Base-by-base conservation (phyloP, 2,113 vertebrate genomes). In the Dicrurus megarhynchus region DNA sequence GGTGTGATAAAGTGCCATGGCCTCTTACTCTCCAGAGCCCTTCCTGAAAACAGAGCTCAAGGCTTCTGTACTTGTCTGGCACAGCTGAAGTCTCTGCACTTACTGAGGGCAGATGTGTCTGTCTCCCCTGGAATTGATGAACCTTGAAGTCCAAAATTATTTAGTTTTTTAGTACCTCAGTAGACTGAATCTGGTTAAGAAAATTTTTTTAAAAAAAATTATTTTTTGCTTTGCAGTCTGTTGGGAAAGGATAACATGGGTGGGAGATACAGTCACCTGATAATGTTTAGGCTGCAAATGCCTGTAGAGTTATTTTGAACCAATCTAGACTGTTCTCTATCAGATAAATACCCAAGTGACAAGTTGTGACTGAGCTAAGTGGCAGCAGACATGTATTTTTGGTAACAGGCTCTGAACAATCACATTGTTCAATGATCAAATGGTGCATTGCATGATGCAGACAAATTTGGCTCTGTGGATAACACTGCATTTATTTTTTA, bases 401-500 rank as follows among this genome's bases (percentile, higher is more conserved):
- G 49, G 46, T n/a, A 84, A 39, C 16, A 77, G 42, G 26, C 23
- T 76, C 82, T 77, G 49, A 95, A 87, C 50, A 74, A 49, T 19
- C 52, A 59, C 33, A 28, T 8, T 80, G 50, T 80, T 94, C 86
- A 84, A 69, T 50, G 50, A 93, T 55, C 75, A 91, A 88, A 67
- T 17, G 27, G 59, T 64, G 14, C 59, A 80, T 0, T 77, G 70
- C 52, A 84, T 20, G 71, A 96, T 47, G 42, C n/a, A 91, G 70
- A 57, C 37, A 73, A 47, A 86, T 67, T 16, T 41, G 70, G 24
- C 49, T 84, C 85, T 74, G 16, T 67, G 83, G 52, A 59, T 59
- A 86, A 84, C 18, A 55, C 4, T 47, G 17, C 52, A 81, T 80
- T 6, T 88, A 83, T 95, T 85, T 94, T 96, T 95, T 55, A 94